These are phyloP conservation scores for Pristionchus arcanus DNA, from an alignment of 2,888 invertebrate species.

Conservation along the genomic window DNA sequence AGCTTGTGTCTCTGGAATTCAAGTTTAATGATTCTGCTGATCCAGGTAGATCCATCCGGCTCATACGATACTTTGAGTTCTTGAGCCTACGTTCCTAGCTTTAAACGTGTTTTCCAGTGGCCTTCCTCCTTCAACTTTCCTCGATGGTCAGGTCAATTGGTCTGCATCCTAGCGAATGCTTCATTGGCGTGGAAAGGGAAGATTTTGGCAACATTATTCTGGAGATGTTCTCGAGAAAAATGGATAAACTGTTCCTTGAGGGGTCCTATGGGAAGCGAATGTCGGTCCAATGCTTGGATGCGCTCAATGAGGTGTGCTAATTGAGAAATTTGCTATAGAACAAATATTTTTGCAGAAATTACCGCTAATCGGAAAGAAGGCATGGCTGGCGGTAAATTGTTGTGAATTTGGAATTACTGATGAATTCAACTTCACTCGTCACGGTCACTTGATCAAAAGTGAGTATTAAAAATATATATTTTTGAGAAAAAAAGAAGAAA, in stretches of 20 bases:
- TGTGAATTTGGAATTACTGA: not conserved
- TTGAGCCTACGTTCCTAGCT: too few species aligned
- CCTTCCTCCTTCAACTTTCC: not conserved
- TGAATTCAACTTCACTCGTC: not conserved
- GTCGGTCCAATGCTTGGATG: not conserved
- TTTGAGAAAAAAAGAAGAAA: not conserved
- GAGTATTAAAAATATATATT: not conserved
- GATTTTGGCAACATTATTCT: not conserved
- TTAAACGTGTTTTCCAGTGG: too few species aligned
- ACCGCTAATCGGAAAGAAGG: not conserved
- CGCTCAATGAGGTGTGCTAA: not conserved
- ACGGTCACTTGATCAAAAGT: not conserved
- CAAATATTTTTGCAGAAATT: not conserved
- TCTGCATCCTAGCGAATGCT: not conserved
- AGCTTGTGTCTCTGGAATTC: not conserved
- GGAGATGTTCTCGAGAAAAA: not conserved
- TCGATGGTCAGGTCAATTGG: not conserved
- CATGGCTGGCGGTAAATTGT: not conserved
- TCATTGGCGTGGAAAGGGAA: not conserved
- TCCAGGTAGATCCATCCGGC: not conserved
- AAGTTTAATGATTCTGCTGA: not conserved
- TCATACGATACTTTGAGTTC: too few species aligned
- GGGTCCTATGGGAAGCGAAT: not conserved
- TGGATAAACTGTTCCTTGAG: not conserved
- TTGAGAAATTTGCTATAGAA: not conserved